Conservation (phyloP, 35 echinoderm and acorn worm genomes). For the Holothuria glaberrima region DNA sequence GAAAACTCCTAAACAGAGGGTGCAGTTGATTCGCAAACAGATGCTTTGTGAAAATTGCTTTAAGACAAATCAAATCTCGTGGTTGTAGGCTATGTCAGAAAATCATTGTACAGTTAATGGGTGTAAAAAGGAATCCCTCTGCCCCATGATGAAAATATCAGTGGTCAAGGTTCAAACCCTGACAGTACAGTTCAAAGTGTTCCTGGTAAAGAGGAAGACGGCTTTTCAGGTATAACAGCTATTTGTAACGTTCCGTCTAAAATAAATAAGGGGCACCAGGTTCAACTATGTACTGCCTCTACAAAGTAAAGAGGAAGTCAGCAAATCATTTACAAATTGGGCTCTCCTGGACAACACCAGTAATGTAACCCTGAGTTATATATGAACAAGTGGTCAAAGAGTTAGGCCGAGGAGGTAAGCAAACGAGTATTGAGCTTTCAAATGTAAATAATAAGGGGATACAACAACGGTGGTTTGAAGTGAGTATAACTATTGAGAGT, state of each 20-base stretch:
- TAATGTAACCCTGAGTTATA: not conserved
- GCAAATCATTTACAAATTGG: not conserved
- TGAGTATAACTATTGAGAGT: not conserved
- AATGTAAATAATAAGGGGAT: not conserved
- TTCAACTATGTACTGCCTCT: no score
- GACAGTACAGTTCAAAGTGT: no score
- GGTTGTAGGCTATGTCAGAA: not conserved
- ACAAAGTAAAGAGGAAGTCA: no score
- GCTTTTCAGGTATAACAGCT: no score
- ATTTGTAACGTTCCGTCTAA: no score
- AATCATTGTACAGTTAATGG: conserved; percentile 27
- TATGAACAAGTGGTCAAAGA: not conserved
- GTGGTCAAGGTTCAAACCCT: not conserved
- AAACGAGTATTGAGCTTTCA: not conserved
- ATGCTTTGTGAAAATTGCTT: conserved; percentile 61
- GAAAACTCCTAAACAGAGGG: conserved; percentile 20
- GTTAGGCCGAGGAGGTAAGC: conserved; percentile 1
- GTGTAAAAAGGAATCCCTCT: conserved; percentile 25
- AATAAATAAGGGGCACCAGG: no score
- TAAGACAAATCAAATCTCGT: conserved; percentile 5
- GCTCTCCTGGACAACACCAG: not conserved
- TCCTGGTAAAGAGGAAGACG: no score
- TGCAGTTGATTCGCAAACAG: not conserved
- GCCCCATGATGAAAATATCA: not conserved
- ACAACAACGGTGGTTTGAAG: not conserved